Evolutionary conservation across 2,888 invertebrate species (phyloP), one percentile per base, ranked within the genome.

Genomic region (Lissocephala sabroskyi): DNA sequence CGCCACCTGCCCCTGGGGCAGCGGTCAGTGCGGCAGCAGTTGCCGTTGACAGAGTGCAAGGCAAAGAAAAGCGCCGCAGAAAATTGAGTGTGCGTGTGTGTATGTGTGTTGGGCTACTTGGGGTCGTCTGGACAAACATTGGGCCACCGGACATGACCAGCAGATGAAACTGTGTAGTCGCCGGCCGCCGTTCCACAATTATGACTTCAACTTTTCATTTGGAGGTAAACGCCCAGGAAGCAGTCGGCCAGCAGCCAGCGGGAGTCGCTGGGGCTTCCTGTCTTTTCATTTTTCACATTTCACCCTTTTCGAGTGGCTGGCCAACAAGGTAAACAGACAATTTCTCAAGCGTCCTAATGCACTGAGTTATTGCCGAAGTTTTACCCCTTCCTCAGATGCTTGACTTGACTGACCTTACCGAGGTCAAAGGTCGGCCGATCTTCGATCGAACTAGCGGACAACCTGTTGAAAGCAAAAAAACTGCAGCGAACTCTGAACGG

Each of bases 61-160:
- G 45, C 51, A 59, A 57, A 49, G 52, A 48, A 59, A 43, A 28
- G 5, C 45, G 14, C 33, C 26, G 41, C 19, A 51, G 52, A 56
- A 49, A 41, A 32, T 19, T 51, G 49, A 19, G 18, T 30, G 23
- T 18, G 4, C 30, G 14, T 23, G 32, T 41, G 53, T 49, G 46
- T 50, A 49, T 41, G 52, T 19, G 23, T 41, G 41, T 45, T 40
- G 42, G 43, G 42, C 58, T 66, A 80, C 76, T 79, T 80, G 79
- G 75, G 81, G 81, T 81, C 66, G 80, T 80, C 81, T 80, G 81
- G 71, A 74, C 78, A 80, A 80, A 81, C 78, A 80, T 63, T 76
- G 61, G 41, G 36, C 41, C 49, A 73, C 74, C 78, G 79, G 80
- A 78, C 79, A 70, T 76, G 66, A 68, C 77, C 66, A n/a, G n/a